Conservation (phyloP, 2,888 invertebrate genomes). For the Philaethria dido region DNA sequence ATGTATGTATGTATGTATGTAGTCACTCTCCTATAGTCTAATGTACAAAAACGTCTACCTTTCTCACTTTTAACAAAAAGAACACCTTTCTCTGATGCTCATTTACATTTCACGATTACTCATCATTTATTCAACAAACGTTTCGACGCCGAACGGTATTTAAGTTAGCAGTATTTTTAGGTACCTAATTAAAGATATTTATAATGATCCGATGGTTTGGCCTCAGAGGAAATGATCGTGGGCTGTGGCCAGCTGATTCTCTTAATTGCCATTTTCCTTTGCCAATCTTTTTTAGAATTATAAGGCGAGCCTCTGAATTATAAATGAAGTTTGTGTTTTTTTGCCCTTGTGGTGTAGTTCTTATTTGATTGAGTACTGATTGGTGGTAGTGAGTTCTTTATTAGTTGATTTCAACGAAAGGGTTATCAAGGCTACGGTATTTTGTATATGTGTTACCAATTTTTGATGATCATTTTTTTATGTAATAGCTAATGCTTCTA, state of each 20-base stretch:
- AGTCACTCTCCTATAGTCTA: no score
- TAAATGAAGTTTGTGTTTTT: not conserved
- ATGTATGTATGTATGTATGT: no score
- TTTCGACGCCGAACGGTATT: not conserved
- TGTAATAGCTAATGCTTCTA: no score
- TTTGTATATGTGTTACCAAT: no score
- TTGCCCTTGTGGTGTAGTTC: not conserved
- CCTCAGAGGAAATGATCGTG: slow-evolving; percentile 3
- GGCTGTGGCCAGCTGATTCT: slow-evolving; percentile 4
- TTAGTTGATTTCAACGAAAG: no score
- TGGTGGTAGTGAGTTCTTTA: no score
- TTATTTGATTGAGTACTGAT: not conserved
- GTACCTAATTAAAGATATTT: slow-evolving; percentile 4
- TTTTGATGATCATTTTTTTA: no score
- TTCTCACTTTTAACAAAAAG: no score
- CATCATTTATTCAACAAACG: not conserved
- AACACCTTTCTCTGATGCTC: not conserved
- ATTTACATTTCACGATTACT: not conserved
- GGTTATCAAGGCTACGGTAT: no score
- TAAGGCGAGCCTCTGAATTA: slow-evolving; percentile 2
- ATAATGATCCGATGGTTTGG: slow-evolving; percentile 6
- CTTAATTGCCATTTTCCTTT: slow-evolving; percentile 21
- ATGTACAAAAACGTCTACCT: no score
- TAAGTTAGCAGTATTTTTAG: slow-evolving; percentile 6
- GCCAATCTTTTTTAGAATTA: not conserved